Base-by-base conservation (phyloP, 2,797 vertebrate species). In the Eulemur albifrons region DNA sequence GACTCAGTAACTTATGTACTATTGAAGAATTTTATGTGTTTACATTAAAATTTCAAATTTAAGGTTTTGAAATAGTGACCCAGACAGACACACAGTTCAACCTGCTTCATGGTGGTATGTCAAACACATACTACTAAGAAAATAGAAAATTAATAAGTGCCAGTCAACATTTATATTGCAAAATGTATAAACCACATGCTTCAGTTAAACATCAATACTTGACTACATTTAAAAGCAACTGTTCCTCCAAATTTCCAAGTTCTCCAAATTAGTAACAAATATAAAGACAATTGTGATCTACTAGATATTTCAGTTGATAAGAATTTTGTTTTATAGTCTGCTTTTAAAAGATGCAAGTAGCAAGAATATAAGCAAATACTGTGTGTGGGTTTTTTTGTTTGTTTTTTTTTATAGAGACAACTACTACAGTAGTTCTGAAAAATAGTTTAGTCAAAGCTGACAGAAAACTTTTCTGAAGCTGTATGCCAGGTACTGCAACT, bases 391-490 rank as follows among this genome's bases (percentile, higher is more conserved):
- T 69, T 65, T 30, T 6, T n/a, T 38, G 38, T 83, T 69, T 83
- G n/a, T 61, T 87, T 94, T 81, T 12, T 52, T 77, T 80, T 12
- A 7, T 27, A 75, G 45, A 80, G 45, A 82, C 13, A 92, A 79
- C 23, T 95, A 76, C 32, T 79, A 95, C 21, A 32, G 7, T 80
- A 80, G 15, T 7, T 92, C 10, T 94, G 52, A 35, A 80, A 90
- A 93, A 40, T n/a, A 84, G 81, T 94, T 96, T 48, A 73, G 63
- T 14, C 25, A 79, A 91, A 92, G 43, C 15, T 90, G 59, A 83
- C 21, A 84, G 54, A 95, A 5, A 40, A 63, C 21, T 15, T 17
- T 90, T 90, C 54, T 69, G 23, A 85, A 30, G 5, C 9, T 63
- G 25, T 63, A 69, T 40, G 52, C 27, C 73, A 89, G 69, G 38